These are phyloP conservation scores for Echeneis naucrates DNA, from an alignment of 2,797 vertebrate species.

Conservation along the genomic window DNA sequence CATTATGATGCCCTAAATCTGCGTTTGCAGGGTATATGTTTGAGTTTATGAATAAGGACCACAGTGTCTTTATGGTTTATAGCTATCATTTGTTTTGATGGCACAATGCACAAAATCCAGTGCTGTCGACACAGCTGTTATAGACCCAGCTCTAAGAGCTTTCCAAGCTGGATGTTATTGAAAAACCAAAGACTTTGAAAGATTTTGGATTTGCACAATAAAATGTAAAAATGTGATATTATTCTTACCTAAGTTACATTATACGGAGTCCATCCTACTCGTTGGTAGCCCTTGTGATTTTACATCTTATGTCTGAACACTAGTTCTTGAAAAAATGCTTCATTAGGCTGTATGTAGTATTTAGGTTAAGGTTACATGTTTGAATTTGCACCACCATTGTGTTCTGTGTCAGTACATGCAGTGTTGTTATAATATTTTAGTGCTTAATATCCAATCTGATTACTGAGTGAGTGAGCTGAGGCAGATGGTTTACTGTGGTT, in stretches of 20 bases:
- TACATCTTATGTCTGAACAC: background rate
- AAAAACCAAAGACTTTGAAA: background rate
- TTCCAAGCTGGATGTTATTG: background rate
- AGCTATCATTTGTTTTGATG: background rate
- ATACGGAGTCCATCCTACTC: background rate
- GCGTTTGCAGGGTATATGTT: background rate
- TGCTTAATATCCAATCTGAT: conserved; percentile 56
- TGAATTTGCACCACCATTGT: conserved; percentile 27
- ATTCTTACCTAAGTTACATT: background rate
- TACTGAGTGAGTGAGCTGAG: conserved; percentile 38
- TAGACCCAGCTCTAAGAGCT: background rate
- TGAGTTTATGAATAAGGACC: too few relatives aligned
- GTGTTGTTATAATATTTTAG: conserved; percentile 26
- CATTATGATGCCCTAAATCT: background rate
- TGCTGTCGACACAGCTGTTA: background rate
- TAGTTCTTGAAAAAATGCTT: conserved; percentile 13
- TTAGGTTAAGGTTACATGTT: conserved; percentile 31
- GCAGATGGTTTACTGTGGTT: conserved; percentile 55
- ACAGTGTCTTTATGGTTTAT: background rate
- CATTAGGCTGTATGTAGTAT: conserved; percentile 39
- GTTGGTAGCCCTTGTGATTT: background rate
- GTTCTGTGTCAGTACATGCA: conserved; percentile 14
- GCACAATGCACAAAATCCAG: background rate
- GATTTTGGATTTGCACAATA: background rate
- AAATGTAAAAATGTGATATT: background rate